Evolutionary conservation across 2,113 vertebrate species (phyloP).

Genomic region (Podarcis raffonei): DNA sequence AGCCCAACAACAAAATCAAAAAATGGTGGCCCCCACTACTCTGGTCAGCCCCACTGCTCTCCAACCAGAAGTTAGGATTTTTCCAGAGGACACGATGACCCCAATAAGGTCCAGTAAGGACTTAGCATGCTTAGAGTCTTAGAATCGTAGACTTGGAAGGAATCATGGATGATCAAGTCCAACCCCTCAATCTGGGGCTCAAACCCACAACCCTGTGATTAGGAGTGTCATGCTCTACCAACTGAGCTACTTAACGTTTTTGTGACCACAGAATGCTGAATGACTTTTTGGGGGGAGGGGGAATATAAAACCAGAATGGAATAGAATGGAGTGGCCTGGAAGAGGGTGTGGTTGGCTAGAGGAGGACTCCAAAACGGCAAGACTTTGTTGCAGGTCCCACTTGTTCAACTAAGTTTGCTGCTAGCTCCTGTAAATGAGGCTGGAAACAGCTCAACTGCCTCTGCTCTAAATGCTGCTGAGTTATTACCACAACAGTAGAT

Average conservation of each 20-base stretch:
- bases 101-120: not conserved
- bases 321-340: not conserved
- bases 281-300: not conserved
- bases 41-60: too few relatives aligned
- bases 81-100: too few relatives aligned
- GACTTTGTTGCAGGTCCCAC: not conserved
- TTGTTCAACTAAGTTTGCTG: not conserved
- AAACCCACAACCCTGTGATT: too few relatives aligned
- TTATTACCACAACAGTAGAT: accelerated
- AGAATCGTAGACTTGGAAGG: too few relatives aligned
- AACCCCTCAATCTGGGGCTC: too few relatives aligned
- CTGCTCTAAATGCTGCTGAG: constrained; percentile 17
- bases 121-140: not conserved
- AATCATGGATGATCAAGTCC: too few relatives aligned
- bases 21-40: too few relatives aligned
- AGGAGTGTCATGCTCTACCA: too few relatives aligned
- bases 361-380: not conserved
- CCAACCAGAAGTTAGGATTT: too few relatives aligned
- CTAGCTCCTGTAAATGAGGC: constrained; percentile 20
- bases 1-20: too few relatives aligned
- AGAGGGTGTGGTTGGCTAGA: not conserved
- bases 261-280: not conserved
- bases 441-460: constrained; percentile 2
- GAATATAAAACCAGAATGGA: too few relatives aligned
- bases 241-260: too few relatives aligned